Evolutionary conservation across 1,140 invertebrate species (phyloP), one percentile per base, ranked within the genome.

Genomic region (Lasaia peninsularis): DNA sequence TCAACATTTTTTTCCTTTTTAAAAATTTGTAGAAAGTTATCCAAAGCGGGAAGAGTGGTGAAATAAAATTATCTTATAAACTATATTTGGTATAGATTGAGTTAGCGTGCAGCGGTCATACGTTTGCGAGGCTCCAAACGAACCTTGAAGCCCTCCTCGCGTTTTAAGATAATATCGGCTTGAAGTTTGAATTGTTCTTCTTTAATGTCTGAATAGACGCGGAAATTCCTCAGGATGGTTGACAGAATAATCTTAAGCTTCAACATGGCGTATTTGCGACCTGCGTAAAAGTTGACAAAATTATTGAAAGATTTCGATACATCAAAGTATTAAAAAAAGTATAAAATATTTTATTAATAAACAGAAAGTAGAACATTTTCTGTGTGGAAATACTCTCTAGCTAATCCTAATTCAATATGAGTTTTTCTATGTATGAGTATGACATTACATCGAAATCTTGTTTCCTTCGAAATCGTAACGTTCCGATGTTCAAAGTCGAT

Each of bases 211-310:
- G 94, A 94, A 49, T 88, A 79, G 1, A 96, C 89, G 35, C 92
- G 92, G 91, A 94, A 99, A 74, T 96, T 95, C 50, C 96, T 93
- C 52, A 98, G 86, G 50, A 98, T 94, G 11, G 95, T 96, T 0
- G 97, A 95, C 3, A 98, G 90, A 12, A 97, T 91, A 44, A 96
- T 94, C 88, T 98, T 97, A 62, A 96, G 91, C 80, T 98, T 97
- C 62, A 97, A 89, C 92, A 96, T 93, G 3, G 97, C 97, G 87
- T 98, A 98, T 88, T 95, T 96, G 64, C 96, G 95, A 60, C 95
- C 95, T 94, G 67, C 16, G 68, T 34, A 54, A 58, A 64, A 40
- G n/a, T 14, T n/a, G n/a, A 44, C 4, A 52, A 35, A 21, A 14
- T 37, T 21, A 18, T 33, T 32, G 9, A 52, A 6, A 35, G 5